phyloP scores from a whole-genome alignment of 2,113 vertebrate genomes.

The Erinaceus europaeus region DNA sequence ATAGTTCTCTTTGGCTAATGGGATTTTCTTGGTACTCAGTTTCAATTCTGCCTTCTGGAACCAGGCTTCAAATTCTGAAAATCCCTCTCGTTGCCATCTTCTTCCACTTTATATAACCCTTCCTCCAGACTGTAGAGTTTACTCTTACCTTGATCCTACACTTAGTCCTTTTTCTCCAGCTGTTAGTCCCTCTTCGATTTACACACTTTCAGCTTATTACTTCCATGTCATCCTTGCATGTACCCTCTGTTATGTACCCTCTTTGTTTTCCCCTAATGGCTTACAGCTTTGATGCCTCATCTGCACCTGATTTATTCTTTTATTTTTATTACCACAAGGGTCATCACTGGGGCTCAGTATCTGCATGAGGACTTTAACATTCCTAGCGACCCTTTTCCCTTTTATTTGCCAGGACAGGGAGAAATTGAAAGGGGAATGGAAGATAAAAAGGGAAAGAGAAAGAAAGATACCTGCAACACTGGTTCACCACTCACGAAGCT shows the following conservation, averaged over 20 bases:
- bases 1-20: not conserved
- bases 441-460: too few relatives aligned
- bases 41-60: not conserved
- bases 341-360: too few relatives aligned
- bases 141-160: not conserved
- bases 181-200: not conserved
- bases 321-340: too few relatives aligned
- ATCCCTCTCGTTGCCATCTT: not conserved
- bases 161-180: not conserved
- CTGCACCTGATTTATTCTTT: too few relatives aligned
- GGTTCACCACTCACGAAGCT: too few relatives aligned
- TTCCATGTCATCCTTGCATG: not conserved
- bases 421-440: too few relatives aligned
- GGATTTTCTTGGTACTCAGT: slow-evolving; percentile 32
- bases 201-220: not conserved
- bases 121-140: not conserved
- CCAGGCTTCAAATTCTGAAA: not conserved
- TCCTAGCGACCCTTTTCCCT: too few relatives aligned
- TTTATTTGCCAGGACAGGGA: too few relatives aligned
- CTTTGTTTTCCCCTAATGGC: too few relatives aligned
- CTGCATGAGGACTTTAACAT: too few relatives aligned
- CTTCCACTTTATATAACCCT: not conserved
- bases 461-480: too few relatives aligned
- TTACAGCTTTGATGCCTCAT: too few relatives aligned
- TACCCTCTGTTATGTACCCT: not conserved